Evolutionary conservation across 92 coral and sea anemone species (phyloP), one percentile per base, ranked within the genome.

Genomic region (Zoanthus sociatus): DNA sequence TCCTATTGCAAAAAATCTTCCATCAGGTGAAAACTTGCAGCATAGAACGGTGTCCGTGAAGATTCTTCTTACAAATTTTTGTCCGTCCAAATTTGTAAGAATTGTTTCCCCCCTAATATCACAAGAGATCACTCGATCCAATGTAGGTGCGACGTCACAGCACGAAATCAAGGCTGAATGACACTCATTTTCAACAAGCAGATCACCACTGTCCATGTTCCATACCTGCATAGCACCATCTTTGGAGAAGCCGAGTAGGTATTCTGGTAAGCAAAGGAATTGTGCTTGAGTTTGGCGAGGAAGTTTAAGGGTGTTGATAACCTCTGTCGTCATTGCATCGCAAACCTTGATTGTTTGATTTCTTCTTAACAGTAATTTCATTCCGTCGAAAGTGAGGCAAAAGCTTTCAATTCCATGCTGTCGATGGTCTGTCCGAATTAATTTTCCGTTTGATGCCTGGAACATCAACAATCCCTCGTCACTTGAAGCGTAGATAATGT

Each of bases 11-110:
- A 87, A 50, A 12, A 53, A 14, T 1, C 73, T 68, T 32, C 93
- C 93, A 77, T 87, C 88, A 11, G 46, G 76, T 16, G 93, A 87
- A 72, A 90, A 90, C 77, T 46, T 83, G 63, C 93, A 90, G 54
- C 93, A 87, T 9, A 31, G 77, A 30, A 47, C 85, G 32, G 54
- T 26, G 32, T 87, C 76, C 5, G 54, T 75, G 6, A 50, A 33
- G 33, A 4, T 55, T 20, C 21, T 75, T n/a, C 10, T 68, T 45
- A 81, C 45, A 0, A 21, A 47, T 45, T 30, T 69, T 6, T 12
- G 66, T 58, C 46, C 15, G 15, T 60, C 64, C 9, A 87, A 48
- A 82, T 87, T 78, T 50, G 79, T 76, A 50, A 90, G 84, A 30
- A 66, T 55, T 32, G 87, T 30, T 14, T 76, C 77, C 12, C 91